Percentiles rank a stretch among this genome's conserved stretches.
Evolutionary conservation across 2,113 vertebrate species (phyloP).

Genomic region (Triplophysa dalaica): DNA sequence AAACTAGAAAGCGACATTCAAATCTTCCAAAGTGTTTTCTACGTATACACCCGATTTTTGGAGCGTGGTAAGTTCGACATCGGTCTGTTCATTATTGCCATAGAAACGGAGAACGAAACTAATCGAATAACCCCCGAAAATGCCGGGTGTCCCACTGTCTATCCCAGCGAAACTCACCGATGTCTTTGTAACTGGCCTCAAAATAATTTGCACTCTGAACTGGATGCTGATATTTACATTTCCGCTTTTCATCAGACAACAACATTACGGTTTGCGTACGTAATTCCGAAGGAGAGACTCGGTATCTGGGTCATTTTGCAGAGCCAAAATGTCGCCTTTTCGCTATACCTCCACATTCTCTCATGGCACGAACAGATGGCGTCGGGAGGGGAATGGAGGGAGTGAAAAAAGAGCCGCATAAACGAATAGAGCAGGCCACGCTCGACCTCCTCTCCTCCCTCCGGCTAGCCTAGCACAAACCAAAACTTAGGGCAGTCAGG

Average conservation of each 20-base stretch:
- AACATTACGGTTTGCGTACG: conserved; percentile 28
- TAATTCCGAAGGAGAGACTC: conserved; percentile 41
- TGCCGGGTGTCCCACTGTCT: conserved; percentile 63
- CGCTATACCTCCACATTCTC: conserved; percentile 62
- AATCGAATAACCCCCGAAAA: conserved; percentile 58
- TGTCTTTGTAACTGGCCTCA: conserved; percentile 59
- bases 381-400: conserved; percentile 63
- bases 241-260: conserved; percentile 44
- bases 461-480: conserved; percentile 47
- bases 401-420: conserved; percentile 64
- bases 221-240: conserved; percentile 50
- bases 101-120: conserved; percentile 36
- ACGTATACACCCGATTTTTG: conserved; percentile 78
- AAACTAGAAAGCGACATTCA: conserved; percentile 63
- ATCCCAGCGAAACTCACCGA: conserved; percentile 69
- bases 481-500: conserved; percentile 6
- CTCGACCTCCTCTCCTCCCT: conserved; percentile 53
- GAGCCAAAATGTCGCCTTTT: conserved; percentile 72
- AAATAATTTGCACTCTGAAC: conserved; percentile 46
- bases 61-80: conserved; percentile 73
- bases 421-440: conserved; percentile 69
- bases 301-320: conserved; percentile 65
- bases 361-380: conserved; percentile 71
- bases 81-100: conserved; percentile 40
- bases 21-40: conserved; percentile 70